Base-by-base conservation (phyloP, 2,888 invertebrate species). In the Drosophila gaucha region DNA sequence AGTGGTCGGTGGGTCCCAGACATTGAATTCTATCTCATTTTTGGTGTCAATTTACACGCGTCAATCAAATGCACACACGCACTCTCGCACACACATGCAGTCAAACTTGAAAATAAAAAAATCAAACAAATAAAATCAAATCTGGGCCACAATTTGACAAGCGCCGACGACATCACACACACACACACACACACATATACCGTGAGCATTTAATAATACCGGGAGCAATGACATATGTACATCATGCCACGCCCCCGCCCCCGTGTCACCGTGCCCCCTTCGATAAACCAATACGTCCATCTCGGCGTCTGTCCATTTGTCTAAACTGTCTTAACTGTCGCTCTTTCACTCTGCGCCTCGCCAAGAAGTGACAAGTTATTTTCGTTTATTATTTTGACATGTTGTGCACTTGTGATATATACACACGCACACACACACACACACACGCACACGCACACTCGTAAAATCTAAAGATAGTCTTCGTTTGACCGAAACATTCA, bases 321-420 rank as follows among this genome's bases (percentile, higher is more conserved):
- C 65, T 51, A 59, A 66, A 66, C 65, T 55, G 65, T 74, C 67
- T 63, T 74, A 68, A 46, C 55, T 75, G 72, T 70, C 58, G 47
- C 58, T 74, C 70, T 56, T 54, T 70, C 73, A 70, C 66, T 74
- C 73, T 71, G 72, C 76, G 73, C 75, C 72, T 52, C 59, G 67
- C 58, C 73, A 74, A 63, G 71, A 75, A 78, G 71, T 76, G 76
- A 76, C 76, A 76, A 76, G 76, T 76, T 76, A 78, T 76, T 76
- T 76, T 76, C 71, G 79, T 76, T 76, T 71, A 76, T 76, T 76
- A 76, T 76, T 76, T 76, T 76, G 76, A 76, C 79, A 74, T 78
- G 75, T 76, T 76, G 74, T 76, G 75, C 75, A 76, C 79, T 78
- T 75, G 76, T 75, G 79, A 70, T 74, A 56, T 57, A 74, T 55